Evolutionary conservation across 2,797 vertebrate species (phyloP).

Genomic region (Melanotaenia trifasciata): DNA sequence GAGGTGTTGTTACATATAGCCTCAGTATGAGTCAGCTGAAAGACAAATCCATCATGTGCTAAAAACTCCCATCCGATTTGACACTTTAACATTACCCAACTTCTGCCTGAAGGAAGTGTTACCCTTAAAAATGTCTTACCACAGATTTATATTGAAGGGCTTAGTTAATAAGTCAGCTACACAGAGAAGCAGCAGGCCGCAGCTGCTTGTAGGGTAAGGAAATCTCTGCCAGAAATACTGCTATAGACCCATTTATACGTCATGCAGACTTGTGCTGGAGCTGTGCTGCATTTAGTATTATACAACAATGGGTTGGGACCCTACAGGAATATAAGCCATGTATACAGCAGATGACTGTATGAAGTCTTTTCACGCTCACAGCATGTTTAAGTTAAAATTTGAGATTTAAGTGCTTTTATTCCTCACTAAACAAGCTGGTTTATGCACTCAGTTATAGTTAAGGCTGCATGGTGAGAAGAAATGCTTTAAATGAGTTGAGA

Average conservation of each 20-base stretch:
- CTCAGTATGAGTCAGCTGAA: constrained; percentile 49
- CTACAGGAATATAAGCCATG: constrained; percentile 24
- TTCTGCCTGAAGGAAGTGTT: constrained; percentile 61
- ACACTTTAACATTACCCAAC: constrained; percentile 62
- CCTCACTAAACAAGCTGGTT: constrained; percentile 21
- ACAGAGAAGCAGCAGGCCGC: constrained; percentile 36
- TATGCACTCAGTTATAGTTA: neutral
- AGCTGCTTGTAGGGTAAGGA: constrained; percentile 19
- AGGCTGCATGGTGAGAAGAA: neutral
- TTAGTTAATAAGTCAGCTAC: constrained; percentile 53
- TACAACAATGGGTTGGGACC: constrained; percentile 23
- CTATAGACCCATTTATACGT: constrained; percentile 19
- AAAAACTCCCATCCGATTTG: constrained; percentile 52
- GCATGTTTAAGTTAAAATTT: constrained; percentile 38
- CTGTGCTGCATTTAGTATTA: constrained; percentile 34
- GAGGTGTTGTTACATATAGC: constrained; percentile 24
- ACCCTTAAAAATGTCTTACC: constrained; percentile 55
- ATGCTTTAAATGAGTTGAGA: constrained; percentile 1
- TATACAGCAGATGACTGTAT: constrained; percentile 6
- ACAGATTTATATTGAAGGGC: constrained; percentile 54
- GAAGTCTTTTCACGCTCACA: constrained; percentile 16
- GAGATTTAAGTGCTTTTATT: constrained; percentile 27
- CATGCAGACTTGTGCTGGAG: constrained; percentile 37
- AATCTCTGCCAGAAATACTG: constrained; percentile 44
- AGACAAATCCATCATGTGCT: constrained; percentile 61